Evolutionary conservation across 2,113 vertebrate genomes (phyloP), one percentile per base, ranked within the genome.

Genomic region (Emberiza fucata): DNA sequence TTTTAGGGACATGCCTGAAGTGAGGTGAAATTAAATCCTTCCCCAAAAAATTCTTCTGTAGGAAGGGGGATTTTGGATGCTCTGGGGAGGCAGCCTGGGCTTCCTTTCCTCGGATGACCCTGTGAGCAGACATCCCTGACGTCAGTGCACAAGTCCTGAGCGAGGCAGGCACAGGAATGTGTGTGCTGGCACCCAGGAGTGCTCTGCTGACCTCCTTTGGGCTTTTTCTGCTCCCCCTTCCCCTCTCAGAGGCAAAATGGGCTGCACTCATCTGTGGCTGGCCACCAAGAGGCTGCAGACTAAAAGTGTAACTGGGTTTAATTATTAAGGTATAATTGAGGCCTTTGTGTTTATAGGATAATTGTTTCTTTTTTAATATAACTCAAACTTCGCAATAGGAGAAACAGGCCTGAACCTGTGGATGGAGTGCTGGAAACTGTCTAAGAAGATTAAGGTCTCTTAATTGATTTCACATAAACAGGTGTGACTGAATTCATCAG

Each of bases 391-490:
- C 31, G 95, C 95, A 96, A 95, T 83, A 47, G 45, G 21, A 89
- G 88, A 19, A 92, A 78, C 97, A 97, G 94, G 97, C 93, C 96
- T 25, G 92, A 93, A 96, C 97, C 93, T 97, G 97, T 69, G 92
- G 79, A 73, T 72, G 71, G 76, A 73, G 91, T 85, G 83, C 90
- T 96, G 92, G 96, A 97, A 97, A 97, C 92, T 80, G 85, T 94
- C 92, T 96, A 65, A 95, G 96, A 78, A 85, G 96, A 97, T 97
- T 97, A 96, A 96, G 92, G 93, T 93, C 88, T 97, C 90, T 95
- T 97, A 97, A 97, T 97, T 97, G 94, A 97, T 97, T 97, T 97
- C 94, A 94, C 91, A 85, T 88, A 94, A 97, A 97, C 95, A 97
- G 97, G 97, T 97, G 97, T 97, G 96, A 97, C 95, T 87, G 94